Percentiles rank a stretch among this genome's conserved stretches.
Conservation (phyloP, 2,888 invertebrate species). For the Caenorhabditis parvicauda region DNA sequence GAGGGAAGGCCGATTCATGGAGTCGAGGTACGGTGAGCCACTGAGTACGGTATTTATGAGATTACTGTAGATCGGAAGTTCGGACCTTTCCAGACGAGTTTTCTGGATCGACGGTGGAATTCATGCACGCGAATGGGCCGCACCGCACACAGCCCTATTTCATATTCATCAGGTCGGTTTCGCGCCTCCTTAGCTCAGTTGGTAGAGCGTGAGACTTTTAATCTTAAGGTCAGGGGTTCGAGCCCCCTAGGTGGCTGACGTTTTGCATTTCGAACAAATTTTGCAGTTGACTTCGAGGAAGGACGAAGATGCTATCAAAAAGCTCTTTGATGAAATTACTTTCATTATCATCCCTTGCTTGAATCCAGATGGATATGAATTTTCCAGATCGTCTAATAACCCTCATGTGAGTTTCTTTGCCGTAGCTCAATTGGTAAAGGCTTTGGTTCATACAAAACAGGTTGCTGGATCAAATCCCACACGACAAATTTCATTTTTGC, state of each 20-base stretch:
- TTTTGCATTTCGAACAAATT: not conserved
- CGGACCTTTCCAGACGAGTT: slow-evolving; percentile 44
- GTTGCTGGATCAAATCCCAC: not conserved
- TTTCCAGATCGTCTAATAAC: slow-evolving; percentile 50
- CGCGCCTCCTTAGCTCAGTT: not conserved
- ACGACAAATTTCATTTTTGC: not conserved
- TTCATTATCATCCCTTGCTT: slow-evolving; percentile 56
- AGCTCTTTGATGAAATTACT: slow-evolving; percentile 53
- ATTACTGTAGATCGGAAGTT: slow-evolving; percentile 48
- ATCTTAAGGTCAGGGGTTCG: too few relatives aligned
- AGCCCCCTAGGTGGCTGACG: too few relatives aligned
- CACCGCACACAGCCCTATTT: slow-evolving; percentile 60
- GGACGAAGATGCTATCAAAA: slow-evolving; percentile 49
- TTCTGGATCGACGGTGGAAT: slow-evolving; percentile 63
- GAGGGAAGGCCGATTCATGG: slow-evolving; percentile 59
- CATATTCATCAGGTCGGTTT: slow-evolving; percentile 58
- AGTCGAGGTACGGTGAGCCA: slow-evolving; percentile 40
- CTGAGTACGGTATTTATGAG: not conserved
- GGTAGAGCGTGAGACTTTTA: too few relatives aligned
- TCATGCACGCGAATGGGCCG: slow-evolving; percentile 61
- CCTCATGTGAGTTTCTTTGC: slow-evolving; percentile 35
- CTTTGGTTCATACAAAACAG: not conserved
- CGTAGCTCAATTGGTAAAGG: not conserved
- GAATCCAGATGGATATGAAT: slow-evolving; percentile 62
- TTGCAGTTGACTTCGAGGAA: slow-evolving; percentile 54